Evolutionary conservation across 2,797 vertebrate species (phyloP).

Genomic region (Rhabdophis nuchalis): DNA sequence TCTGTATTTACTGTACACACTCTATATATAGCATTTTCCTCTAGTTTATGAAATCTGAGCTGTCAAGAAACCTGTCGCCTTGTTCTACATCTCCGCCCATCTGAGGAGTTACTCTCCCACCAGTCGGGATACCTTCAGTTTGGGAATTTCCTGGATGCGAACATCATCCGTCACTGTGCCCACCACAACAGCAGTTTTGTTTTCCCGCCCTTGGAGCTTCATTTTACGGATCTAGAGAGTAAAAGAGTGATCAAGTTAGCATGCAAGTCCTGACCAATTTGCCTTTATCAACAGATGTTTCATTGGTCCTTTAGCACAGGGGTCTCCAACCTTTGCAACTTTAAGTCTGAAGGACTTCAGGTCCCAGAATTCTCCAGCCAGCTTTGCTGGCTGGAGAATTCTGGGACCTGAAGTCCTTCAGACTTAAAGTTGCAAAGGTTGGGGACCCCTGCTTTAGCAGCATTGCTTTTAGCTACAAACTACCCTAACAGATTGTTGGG

Average conservation of each 20-base stretch:
- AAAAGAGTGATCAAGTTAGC: neutral
- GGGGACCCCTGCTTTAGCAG: no score
- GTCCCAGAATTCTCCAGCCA: no score
- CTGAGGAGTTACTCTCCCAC: neutral
- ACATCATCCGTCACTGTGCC: slow-evolving; percentile 89
- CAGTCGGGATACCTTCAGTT: slow-evolving; percentile 79
- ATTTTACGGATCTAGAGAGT: slow-evolving; percentile 84
- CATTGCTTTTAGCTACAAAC: neutral
- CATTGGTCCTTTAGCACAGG: no score
- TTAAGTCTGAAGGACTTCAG: no score
- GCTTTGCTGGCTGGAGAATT: no score
- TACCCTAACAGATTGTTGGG: no score
- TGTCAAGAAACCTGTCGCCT: fast-evolving
- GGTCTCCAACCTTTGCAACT: no score
- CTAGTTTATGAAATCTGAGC: neutral
- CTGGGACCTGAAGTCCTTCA: no score
- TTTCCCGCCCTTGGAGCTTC: slow-evolving; percentile 83
- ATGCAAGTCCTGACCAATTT: neutral
- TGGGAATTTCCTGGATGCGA: slow-evolving; percentile 86
- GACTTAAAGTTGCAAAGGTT: no score
- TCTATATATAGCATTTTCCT: neutral
- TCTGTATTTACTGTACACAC: neutral
- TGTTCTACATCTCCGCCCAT: neutral
- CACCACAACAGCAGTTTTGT: slow-evolving; percentile 86
- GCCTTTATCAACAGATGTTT: neutral